Conservation (phyloP, 2,797 vertebrate genomes). For the Peromyscus nudipes region DNA sequence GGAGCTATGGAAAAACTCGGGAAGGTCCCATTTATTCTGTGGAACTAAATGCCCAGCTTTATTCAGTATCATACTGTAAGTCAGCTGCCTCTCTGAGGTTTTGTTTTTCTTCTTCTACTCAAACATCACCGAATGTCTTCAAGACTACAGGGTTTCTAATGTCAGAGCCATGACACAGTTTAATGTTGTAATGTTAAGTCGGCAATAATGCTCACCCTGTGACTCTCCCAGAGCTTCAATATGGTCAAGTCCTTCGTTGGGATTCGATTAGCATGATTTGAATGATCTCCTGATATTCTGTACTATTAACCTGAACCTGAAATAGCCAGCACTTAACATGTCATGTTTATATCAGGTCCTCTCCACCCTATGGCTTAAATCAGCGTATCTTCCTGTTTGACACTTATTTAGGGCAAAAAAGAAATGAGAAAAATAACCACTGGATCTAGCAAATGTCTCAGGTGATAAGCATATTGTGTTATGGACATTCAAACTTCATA, state of each 20-base stretch:
- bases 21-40: constrained; percentile 43
- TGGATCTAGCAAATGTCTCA: neutral
- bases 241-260: neutral
- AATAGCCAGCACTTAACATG: neutral
- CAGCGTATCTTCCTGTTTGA: neutral
- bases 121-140: neutral
- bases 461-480: neutral
- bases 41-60: neutral
- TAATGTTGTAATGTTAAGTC: constrained; percentile 12
- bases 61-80: neutral
- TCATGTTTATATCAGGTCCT: neutral
- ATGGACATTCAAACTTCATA: neutral
- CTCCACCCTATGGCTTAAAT: neutral
- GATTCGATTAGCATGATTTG: neutral
- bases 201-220: neutral
- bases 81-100: neutral
- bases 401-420: neutral
- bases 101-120: constrained; percentile 8
- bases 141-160: neutral
- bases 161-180: neutral
- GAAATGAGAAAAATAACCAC: neutral
- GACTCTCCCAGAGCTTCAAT: neutral
- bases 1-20: neutral
- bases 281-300: neutral
- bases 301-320: neutral